Base-by-base conservation (phyloP, 1,140 invertebrate genomes). In the Drosophila biarmipes region DNA sequence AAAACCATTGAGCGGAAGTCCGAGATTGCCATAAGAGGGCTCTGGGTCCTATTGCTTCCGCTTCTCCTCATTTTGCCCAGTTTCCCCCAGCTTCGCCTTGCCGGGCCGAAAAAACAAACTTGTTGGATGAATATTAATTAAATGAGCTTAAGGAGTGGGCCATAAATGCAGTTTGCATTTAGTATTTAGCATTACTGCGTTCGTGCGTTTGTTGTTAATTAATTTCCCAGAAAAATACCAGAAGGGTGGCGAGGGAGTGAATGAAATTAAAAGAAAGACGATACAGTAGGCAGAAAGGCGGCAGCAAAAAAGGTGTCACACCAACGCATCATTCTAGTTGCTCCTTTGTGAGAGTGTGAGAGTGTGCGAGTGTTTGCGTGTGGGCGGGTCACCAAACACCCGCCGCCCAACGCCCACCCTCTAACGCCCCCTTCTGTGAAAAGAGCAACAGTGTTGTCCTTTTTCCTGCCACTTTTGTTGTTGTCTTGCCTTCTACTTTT, bases 121-220 rank as follows among this genome's bases (percentile, higher is more conserved):
- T 73, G 69, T 73, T 62, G 62, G 78, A 86, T 86, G 82, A 86
- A 86, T 86, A 86, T 86, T 86, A 86, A 86, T 86, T 86, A 87
- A 86, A 86, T 87, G 82, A 87, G 84, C 78, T 73, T 55, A 67
- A 66, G 73, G 67, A 87, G 73, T 81, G 67, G 67, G 46, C 57
- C 77, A 55, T 56, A 77, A 86, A 85, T 86, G 73, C 73, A 74
- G 63, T 86, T 68, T 71, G 64, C 82, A 75, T 86, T 84, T 80
- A 63, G 48, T 58, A 61, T 69, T 80, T 79, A 59, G 75, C 58
- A 66, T 61, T 67, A 67, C 37, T 19, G 68, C 49, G 43, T 64
- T 72, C 56, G 56, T 67, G 64, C 71, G 64, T 77, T 85, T 85
- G 77, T 86, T 86, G 81, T 87, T 87, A 87, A 86, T 86, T 87